Evolutionary conservation across 2,113 vertebrate genomes (phyloP).

Genomic region (Acanthochromis polyacanthus): DNA sequence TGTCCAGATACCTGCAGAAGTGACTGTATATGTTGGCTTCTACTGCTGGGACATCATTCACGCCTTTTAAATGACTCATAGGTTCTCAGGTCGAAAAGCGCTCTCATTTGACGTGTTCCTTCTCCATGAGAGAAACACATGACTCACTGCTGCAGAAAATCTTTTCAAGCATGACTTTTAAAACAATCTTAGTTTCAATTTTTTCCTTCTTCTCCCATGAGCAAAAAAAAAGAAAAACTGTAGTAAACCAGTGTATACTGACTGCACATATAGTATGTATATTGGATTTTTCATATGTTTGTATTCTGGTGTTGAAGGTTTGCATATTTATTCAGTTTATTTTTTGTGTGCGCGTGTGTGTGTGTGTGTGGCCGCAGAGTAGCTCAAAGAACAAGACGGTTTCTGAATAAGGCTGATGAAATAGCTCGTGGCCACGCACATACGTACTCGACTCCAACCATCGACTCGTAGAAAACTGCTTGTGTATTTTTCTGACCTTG

Average conservation of each 20-base stretch:
- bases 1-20: slow-evolving; percentile 34
- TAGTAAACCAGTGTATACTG: slow-evolving; percentile 63
- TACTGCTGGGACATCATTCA: slow-evolving; percentile 43
- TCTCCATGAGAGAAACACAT: slow-evolving; percentile 41
- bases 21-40: slow-evolving; percentile 40
- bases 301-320: slow-evolving; percentile 70
- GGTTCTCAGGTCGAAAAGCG: slow-evolving; percentile 81
- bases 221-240: slow-evolving; percentile 47
- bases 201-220: slow-evolving; percentile 48
- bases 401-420: slow-evolving; percentile 8
- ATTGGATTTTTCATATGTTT: slow-evolving; percentile 68
- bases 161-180: slow-evolving; percentile 73
- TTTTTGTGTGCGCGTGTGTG: slow-evolving; percentile 44
- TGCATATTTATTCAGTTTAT: slow-evolving; percentile 76
- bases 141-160: slow-evolving; percentile 53
- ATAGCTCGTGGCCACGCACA: slow-evolving; percentile 16
- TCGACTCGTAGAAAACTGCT: slow-evolving; percentile 13
- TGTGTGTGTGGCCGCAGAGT: slow-evolving; percentile 18
- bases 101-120: slow-evolving; percentile 54
- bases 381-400: slow-evolving; percentile 33
- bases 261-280: slow-evolving; percentile 79
- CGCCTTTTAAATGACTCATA: slow-evolving; percentile 61
- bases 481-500: slow-evolving; percentile 47
- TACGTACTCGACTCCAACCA: slow-evolving; percentile 32
- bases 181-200: slow-evolving; percentile 39